A percentile compares a stretch with the other conserved stretches of the same genome.
Conservation (phyloP, 2,797 vertebrate genomes). For the Vespertilio murinus region DNA sequence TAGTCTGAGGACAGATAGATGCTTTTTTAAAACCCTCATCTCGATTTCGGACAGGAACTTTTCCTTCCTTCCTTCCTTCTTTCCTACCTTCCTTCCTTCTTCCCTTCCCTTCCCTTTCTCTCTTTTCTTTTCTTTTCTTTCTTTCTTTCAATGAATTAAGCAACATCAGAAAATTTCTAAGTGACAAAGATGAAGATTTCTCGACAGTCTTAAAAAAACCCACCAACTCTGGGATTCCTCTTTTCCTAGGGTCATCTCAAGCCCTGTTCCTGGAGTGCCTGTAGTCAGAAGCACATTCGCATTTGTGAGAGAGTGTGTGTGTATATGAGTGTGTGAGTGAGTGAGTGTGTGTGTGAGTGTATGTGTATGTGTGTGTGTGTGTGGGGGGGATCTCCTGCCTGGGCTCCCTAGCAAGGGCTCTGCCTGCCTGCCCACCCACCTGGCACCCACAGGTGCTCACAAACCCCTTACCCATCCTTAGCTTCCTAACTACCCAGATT, state of each 20-base stretch:
- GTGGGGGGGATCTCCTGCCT: background rate
- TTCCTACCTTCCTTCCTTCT: too few species aligned
- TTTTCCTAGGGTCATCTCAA: background rate
- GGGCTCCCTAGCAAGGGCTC: background rate
- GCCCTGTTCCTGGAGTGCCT: background rate
- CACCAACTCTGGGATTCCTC: background rate
- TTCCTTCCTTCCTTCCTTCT: too few species aligned
- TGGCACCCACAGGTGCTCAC: background rate
- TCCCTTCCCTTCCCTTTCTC: too few species aligned
- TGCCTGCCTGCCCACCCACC: background rate
- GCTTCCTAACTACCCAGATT: background rate
- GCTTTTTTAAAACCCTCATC: background rate
- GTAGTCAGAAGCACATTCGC: background rate
- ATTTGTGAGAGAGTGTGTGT: background rate
- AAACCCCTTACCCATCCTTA: too few species aligned
- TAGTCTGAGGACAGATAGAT: background rate
- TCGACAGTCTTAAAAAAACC: background rate
- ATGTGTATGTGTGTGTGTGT: background rate
- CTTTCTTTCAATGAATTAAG: background rate
- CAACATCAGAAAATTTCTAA: constrained; percentile 7
- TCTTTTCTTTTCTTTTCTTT: background rate
- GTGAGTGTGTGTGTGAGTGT: background rate
- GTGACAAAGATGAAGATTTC: background rate
- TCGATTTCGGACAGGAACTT: background rate
- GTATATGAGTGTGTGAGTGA: background rate